phyloP scores from a whole-genome alignment of 2,888 invertebrate genomes.

The Ashinkailepas kermadecensis region DNA sequence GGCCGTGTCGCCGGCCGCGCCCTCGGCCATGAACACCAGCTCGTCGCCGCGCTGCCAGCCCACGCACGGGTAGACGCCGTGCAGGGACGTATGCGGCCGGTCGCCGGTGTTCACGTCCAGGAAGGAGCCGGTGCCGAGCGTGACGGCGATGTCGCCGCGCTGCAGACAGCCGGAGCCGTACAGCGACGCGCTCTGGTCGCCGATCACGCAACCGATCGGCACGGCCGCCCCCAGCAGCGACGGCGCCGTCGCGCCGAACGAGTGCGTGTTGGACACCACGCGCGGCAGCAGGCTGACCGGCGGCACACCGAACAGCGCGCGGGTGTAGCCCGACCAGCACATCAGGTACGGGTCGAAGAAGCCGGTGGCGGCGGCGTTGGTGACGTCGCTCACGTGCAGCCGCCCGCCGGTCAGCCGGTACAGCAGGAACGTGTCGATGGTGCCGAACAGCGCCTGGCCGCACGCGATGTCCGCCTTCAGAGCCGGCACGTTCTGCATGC shows the following conservation, averaged over 20 bases:
- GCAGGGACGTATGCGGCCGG: slow-evolving; percentile 67
- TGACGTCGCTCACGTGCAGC: slow-evolving; percentile 76
- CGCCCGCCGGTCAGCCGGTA: slow-evolving; percentile 45
- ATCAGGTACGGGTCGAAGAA: slow-evolving; percentile 86
- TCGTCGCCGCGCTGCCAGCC: slow-evolving; percentile 66
- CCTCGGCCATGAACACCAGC: slow-evolving; percentile 71
- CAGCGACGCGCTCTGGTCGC: slow-evolving; percentile 82
- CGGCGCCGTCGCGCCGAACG: slow-evolving; percentile 60
- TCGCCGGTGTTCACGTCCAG: slow-evolving; percentile 72
- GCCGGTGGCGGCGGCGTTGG: slow-evolving; percentile 83
- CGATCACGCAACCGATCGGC: slow-evolving; percentile 66
- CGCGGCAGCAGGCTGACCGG: slow-evolving; percentile 61
- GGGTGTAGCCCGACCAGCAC: slow-evolving; percentile 70
- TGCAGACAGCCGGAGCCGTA: slow-evolving; percentile 77
- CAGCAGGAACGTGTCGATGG: slow-evolving; percentile 84
- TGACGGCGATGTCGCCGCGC: slow-evolving; percentile 71
- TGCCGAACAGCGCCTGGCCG: slow-evolving; percentile 68
- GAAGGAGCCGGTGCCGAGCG: slow-evolving; percentile 88
- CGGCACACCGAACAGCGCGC: slow-evolving; percentile 65
- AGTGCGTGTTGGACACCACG: slow-evolving; percentile 67
- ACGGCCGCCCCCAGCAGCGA: slow-evolving; percentile 66
- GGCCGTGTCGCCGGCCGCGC: slow-evolving; percentile 79
- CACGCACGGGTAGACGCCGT: slow-evolving; percentile 53
- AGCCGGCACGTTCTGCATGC: slow-evolving; percentile 60
- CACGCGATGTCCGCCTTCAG: slow-evolving; percentile 56